These are phyloP conservation scores for Philonicus albiceps DNA, from an alignment of 2,888 invertebrate species.

Conservation along the genomic window DNA sequence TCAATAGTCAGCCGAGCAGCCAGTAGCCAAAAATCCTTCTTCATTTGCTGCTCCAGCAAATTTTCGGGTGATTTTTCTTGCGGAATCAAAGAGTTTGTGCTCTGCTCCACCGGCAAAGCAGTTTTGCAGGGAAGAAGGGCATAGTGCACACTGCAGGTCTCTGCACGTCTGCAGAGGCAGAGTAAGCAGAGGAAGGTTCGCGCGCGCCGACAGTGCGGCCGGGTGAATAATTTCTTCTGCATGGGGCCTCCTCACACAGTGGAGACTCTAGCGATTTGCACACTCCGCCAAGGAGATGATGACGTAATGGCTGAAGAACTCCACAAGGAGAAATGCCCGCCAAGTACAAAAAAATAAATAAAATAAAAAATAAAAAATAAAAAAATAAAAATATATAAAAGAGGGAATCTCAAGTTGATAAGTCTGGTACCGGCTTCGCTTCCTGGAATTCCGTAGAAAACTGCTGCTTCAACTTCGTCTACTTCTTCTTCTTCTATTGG, in stretches of 20 bases:
- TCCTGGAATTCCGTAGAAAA: not conserved
- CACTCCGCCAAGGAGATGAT: conserved; percentile 15
- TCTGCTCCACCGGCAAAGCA: not conserved
- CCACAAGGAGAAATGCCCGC: not conserved
- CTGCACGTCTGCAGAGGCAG: not conserved
- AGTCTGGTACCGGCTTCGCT: not conserved
- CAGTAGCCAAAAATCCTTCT: not conserved
- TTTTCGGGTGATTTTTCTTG: conserved; percentile 27
- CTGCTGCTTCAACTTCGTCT: not conserved
- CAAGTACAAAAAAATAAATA: not conserved
- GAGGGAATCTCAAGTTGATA: not conserved
- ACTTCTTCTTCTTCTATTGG: not conserved
- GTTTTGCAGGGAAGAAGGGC: not conserved
- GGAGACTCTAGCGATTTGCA: not conserved
- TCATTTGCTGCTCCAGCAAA: conserved; percentile 22
- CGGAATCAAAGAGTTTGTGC: conserved; percentile 27
- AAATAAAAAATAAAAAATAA: not conserved
- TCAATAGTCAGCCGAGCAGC: not conserved
- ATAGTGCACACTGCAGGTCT: not conserved
- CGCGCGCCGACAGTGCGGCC: not conserved
- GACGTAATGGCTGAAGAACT: conserved; percentile 16
- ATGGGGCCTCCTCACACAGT: not conserved
- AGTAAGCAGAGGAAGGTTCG: not conserved
- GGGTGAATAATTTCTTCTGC: conserved; percentile 26
- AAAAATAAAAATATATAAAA: not conserved